A percentile compares a stretch with the other conserved stretches of the same genome.
Conservation (phyloP, 2,888 invertebrate species). For the Glyphotaelius pellucidus region DNA sequence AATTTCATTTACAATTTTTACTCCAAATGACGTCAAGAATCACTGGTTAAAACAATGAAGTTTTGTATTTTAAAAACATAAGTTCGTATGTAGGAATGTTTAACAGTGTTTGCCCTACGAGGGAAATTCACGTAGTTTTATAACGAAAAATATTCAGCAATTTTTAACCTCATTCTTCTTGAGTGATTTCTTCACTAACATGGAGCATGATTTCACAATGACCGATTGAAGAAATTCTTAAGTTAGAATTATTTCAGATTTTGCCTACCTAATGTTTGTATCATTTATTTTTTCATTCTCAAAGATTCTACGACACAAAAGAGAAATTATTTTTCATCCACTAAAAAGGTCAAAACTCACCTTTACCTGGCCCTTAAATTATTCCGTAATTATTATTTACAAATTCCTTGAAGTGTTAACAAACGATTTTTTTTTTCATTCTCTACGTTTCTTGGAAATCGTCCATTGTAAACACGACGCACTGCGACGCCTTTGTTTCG, state of each 20-base stretch:
- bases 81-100: too few relatives aligned
- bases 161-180: too few relatives aligned
- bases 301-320: neutral
- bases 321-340: neutral
- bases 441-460: neutral
- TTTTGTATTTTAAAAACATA: too few relatives aligned
- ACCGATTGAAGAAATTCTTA: neutral
- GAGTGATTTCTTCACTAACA: neutral
- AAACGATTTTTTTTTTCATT: conserved; percentile 20
- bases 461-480: neutral
- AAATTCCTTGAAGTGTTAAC: neutral
- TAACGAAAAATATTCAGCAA: too few relatives aligned
- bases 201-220: neutral
- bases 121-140: too few relatives aligned
- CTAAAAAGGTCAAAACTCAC: conserved; percentile 13
- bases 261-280: neutral
- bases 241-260: neutral
- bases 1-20: too few relatives aligned
- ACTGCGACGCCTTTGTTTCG: neutral
- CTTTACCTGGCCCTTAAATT: neutral
- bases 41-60: too few relatives aligned
- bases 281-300: neutral
- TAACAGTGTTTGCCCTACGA: too few relatives aligned
- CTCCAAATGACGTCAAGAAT: too few relatives aligned
- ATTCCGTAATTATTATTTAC: neutral